Percentiles rank a stretch among this genome's conserved stretches.
Evolutionary conservation across 2,888 invertebrate genomes (phyloP).

Genomic region (Acleris cristana): DNA sequence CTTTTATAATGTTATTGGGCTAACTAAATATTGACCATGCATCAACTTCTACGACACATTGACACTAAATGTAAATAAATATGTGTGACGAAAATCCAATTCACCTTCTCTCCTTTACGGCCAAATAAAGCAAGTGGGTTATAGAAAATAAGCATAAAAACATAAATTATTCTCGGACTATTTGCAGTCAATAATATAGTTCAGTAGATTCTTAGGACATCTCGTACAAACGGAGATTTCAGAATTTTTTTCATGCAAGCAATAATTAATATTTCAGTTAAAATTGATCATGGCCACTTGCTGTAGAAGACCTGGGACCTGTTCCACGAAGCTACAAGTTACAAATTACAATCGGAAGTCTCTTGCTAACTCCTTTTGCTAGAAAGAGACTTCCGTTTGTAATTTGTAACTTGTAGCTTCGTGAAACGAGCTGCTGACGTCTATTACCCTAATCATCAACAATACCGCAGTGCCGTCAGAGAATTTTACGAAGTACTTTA

Average conservation of each 20-base stretch:
- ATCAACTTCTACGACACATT: conserved; percentile 3
- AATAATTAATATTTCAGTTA: not conserved
- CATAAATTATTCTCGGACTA: not conserved
- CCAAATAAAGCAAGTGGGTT: conserved; percentile 31
- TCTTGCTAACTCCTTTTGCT: too few relatives aligned
- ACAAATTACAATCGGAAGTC: too few relatives aligned
- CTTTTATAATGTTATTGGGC: too few relatives aligned
- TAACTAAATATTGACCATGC: too few relatives aligned
- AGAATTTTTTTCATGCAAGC: not conserved
- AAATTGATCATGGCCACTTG: conserved; percentile 13
- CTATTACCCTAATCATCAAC: conserved; percentile 18
- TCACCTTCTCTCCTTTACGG: conserved; percentile 30
- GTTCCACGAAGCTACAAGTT: too few relatives aligned
- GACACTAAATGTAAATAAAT: conserved; percentile 1
- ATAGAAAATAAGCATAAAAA: conserved; percentile 8
- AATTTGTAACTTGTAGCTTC: too few relatives aligned
- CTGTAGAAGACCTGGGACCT: conserved; percentile 19
- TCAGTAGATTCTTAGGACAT: too few relatives aligned
- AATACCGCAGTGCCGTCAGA: not conserved
- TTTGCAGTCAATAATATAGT: not conserved
- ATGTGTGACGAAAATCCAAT: conserved; percentile 18
- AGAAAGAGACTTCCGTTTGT: too few relatives aligned
- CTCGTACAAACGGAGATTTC: not conserved
- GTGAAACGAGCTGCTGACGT: too few relatives aligned
- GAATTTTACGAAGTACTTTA: too few relatives aligned